Percentiles rank a stretch among this genome's conserved stretches.
These are phyloP conservation scores for Sebastes hopkinsi DNA, from an alignment of 2,797 vertebrate genomes.

Conservation along the genomic window DNA sequence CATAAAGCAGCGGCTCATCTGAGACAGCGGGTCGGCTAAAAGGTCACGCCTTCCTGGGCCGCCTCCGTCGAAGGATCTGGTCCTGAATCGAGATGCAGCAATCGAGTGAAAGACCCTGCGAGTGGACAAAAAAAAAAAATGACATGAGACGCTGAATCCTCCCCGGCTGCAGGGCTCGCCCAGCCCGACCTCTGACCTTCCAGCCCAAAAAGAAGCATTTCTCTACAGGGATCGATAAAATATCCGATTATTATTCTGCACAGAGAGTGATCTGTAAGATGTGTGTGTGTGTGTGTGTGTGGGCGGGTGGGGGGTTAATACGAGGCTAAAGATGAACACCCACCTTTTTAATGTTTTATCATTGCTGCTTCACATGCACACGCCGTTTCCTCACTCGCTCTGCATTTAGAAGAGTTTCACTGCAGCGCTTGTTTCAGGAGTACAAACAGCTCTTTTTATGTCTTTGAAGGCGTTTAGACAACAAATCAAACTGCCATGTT, in stretches of 20 bases:
- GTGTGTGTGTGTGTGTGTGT: background rate
- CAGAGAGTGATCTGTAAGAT: background rate
- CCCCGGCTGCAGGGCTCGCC: background rate
- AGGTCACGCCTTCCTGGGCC: background rate
- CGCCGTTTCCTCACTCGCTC: background rate
- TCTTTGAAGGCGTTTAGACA: constrained; percentile 4
- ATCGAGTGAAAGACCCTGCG: background rate
- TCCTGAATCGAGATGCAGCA: constrained; percentile 28
- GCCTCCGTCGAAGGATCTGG: background rate
- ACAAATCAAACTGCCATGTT: constrained; percentile 21
- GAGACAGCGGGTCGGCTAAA: background rate
- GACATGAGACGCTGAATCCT: background rate
- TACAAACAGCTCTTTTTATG: background rate
- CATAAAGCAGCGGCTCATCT: background rate
- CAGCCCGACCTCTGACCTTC: constrained; percentile 23
- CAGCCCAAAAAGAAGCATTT: background rate
- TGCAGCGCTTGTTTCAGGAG: background rate
- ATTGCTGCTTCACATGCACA: constrained; percentile 16
- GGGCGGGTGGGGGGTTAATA: background rate
- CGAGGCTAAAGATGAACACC: background rate
- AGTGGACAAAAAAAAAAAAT: background rate
- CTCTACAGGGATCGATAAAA: constrained; percentile 17
- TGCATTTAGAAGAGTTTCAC: background rate
- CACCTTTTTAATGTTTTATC: background rate
- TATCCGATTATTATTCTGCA: constrained; percentile 32